Conservation (phyloP, 2,113 vertebrate species). For the Lepidothrix coronata region DNA sequence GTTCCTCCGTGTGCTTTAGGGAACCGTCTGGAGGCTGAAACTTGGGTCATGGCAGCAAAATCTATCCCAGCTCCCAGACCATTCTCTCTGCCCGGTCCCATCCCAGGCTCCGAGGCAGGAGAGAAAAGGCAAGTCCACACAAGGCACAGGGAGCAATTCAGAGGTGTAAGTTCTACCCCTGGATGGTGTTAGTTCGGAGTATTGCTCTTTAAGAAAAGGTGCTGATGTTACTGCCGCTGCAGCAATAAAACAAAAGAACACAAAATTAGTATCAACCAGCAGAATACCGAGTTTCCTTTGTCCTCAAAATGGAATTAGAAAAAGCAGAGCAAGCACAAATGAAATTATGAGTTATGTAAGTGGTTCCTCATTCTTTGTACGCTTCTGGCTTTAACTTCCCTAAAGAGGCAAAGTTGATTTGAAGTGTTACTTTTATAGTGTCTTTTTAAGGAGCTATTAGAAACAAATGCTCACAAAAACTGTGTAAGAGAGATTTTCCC, state of each 20-base stretch:
- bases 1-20: background rate
- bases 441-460: background rate
- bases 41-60: background rate
- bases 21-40: background rate
- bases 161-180: slow-evolving; percentile 47
- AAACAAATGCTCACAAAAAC: background rate
- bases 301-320: slow-evolving; percentile 40
- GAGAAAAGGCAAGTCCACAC: background rate
- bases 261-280: slow-evolving; percentile 6
- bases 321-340: slow-evolving; percentile 59
- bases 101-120: background rate
- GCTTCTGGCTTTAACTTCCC: slow-evolving; percentile 42
- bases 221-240: background rate
- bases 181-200: slow-evolving; percentile 20
- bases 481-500: background rate
- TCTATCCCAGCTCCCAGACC: background rate
- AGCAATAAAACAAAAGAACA: slow-evolving; percentile 23
- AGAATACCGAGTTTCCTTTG: background rate
- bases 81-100: background rate
- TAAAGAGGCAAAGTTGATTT: background rate
- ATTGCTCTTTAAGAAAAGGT: background rate
- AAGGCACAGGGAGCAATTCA: background rate
- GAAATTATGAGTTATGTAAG: slow-evolving; percentile 34
- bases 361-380: slow-evolving; percentile 30
- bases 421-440: background rate